Evolutionary conservation across 2,113 vertebrate species (phyloP).

Genomic region (Orientallactaga bullata): DNA sequence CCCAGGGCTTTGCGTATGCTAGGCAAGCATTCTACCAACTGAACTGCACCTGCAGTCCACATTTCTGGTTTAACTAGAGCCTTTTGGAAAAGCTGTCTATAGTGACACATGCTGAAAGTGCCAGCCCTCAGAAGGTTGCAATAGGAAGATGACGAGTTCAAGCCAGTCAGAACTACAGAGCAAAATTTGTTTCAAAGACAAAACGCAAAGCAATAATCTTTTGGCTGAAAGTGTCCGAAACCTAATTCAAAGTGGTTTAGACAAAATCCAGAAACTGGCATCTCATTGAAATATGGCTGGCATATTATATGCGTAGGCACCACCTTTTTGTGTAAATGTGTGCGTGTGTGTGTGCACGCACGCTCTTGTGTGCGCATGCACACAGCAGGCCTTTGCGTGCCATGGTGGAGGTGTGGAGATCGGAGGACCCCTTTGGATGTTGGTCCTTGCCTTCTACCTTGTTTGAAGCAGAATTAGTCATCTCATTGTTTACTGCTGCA

Average conservation of each 20-base stretch:
- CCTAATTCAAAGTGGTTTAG: background rate
- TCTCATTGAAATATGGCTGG: no score
- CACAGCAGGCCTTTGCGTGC: no score
- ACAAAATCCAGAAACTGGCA: background rate
- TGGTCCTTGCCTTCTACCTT: no score
- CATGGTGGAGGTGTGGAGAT: no score
- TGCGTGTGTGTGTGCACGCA: no score
- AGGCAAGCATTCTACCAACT: background rate
- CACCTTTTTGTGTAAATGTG: no score
- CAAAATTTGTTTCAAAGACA: background rate
- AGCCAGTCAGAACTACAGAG: background rate
- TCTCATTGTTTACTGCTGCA: no score
- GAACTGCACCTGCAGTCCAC: background rate
- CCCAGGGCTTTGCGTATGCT: background rate
- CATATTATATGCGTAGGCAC: no score
- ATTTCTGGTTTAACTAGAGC: background rate
- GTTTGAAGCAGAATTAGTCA: no score
- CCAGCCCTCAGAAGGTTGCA: background rate
- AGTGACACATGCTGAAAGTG: background rate
- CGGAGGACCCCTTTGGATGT: no score
- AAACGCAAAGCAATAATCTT: background rate
- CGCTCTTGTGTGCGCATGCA: no score
- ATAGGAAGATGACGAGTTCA: background rate
- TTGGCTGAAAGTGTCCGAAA: slow-evolving; percentile 19
- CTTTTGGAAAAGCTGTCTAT: background rate